These are phyloP conservation scores for Heliconius aoede DNA, from an alignment of 2,888 invertebrate genomes.

Conservation along the genomic window DNA sequence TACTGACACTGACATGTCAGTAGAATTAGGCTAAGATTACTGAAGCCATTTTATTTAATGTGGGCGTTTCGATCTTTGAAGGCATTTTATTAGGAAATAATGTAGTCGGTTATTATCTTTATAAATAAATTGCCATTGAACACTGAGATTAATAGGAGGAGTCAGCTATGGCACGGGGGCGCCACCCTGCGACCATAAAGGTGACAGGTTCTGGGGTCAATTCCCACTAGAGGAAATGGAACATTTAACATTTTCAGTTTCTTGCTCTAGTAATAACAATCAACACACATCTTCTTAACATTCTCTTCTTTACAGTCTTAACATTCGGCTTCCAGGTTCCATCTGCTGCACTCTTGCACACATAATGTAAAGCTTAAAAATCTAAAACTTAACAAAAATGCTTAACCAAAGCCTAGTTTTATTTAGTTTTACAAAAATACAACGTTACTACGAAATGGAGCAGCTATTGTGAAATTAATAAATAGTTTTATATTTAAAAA, in stretches of 20 bases:
- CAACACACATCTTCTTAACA: too few relatives aligned
- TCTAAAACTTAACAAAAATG: too few relatives aligned
- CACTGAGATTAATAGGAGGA: not conserved
- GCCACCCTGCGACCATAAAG: too few relatives aligned
- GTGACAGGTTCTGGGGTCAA: too few relatives aligned
- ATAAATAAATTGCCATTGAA: not conserved
- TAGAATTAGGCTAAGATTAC: not conserved
- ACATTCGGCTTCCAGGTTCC: too few relatives aligned
- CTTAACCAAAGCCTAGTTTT: not conserved
- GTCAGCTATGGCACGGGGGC: too few relatives aligned
- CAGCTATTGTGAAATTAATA: not conserved
- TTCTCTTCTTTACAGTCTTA: too few relatives aligned
- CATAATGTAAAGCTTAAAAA: too few relatives aligned
- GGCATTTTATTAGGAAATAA: constrained; percentile 1
- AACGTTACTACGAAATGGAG: not conserved
- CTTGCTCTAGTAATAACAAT: too few relatives aligned
- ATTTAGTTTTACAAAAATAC: not conserved
- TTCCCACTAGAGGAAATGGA: too few relatives aligned
- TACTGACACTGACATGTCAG: not conserved
- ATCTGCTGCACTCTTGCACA: too few relatives aligned
- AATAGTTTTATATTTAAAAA: not conserved
- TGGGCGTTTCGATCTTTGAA: not conserved
- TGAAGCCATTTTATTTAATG: not conserved
- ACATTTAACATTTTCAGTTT: too few relatives aligned
- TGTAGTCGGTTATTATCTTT: not conserved